Evolutionary conservation across 2,888 invertebrate species (phyloP).

Genomic region (Volucella inflata): DNA sequence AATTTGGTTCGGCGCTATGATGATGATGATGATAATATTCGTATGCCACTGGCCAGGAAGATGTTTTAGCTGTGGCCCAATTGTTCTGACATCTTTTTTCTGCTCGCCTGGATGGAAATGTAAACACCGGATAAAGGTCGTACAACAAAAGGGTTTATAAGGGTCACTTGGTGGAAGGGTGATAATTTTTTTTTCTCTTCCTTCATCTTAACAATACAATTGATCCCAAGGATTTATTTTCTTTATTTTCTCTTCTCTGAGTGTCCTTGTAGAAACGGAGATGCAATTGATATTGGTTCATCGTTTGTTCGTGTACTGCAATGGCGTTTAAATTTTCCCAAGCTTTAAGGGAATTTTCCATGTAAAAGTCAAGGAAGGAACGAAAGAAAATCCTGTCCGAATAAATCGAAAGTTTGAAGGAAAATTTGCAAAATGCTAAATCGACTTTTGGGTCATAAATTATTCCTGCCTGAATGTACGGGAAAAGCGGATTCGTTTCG

Average conservation of each 20-base stretch:
- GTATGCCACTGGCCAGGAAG: slow-evolving; percentile 45
- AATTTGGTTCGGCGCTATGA: slow-evolving; percentile 56
- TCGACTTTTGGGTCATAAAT: slow-evolving; percentile 67
- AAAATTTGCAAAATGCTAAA: slow-evolving; percentile 67
- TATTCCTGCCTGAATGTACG: slow-evolving; percentile 67
- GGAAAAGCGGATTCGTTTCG: slow-evolving; percentile 69
- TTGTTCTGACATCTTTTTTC: slow-evolving; percentile 68
- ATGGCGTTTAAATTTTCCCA: slow-evolving; percentile 9
- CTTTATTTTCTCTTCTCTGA: not conserved
- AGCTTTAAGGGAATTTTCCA: not conserved
- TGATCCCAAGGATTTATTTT: not conserved
- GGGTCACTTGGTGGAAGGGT: slow-evolving; percentile 66
- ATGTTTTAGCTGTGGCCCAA: slow-evolving; percentile 56
- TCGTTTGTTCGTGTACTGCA: slow-evolving; percentile 13
- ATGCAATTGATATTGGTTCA: slow-evolving; percentile 38
- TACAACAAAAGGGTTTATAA: slow-evolving; percentile 71
- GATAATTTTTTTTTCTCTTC: slow-evolving; percentile 22
- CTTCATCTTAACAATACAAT: not conserved
- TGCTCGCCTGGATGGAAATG: slow-evolving; percentile 80
- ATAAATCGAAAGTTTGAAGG: slow-evolving; percentile 54
- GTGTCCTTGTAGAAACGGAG: slow-evolving; percentile 18
- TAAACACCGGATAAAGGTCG: slow-evolving; percentile 78
- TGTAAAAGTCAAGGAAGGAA: slow-evolving; percentile 4
- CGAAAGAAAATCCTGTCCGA: slow-evolving; percentile 30
- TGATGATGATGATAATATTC: slow-evolving; percentile 68